phyloP scores from a whole-genome alignment of 2,797 vertebrate species.

The Florisuga fusca region DNA sequence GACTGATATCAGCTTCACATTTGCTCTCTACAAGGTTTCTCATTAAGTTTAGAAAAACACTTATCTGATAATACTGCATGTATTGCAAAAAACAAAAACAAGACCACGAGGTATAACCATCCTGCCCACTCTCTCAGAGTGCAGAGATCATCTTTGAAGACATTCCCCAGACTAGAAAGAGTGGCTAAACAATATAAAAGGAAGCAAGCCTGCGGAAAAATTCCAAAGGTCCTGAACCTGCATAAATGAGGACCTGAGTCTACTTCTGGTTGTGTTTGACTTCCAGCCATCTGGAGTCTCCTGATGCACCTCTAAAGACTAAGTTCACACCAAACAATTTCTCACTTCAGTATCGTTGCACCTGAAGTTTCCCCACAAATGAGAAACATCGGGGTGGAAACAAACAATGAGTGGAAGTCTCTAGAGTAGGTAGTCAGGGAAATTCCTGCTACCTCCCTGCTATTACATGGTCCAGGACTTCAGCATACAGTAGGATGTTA shows the following conservation, averaged over 20 bases:
- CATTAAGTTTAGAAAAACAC: not conserved
- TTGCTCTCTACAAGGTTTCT: not conserved
- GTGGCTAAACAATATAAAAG: not conserved
- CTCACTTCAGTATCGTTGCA: not conserved
- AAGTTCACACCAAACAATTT: not conserved
- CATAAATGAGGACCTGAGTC: not conserved
- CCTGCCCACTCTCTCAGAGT: not conserved
- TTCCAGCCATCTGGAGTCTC: not conserved
- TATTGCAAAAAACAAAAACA: not conserved
- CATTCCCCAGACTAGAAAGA: not conserved
- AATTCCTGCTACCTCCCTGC: not conserved
- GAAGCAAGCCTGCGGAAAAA: not conserved
- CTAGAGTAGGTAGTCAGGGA: not conserved
- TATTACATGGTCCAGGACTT: not conserved
- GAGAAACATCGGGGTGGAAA: not conserved
- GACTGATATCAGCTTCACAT: not conserved
- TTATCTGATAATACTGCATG: not conserved
- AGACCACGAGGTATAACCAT: not conserved
- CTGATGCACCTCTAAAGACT: not conserved
- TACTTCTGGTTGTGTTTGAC: not conserved
- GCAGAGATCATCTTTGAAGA: not conserved
- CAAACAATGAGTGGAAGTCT: accelerated
- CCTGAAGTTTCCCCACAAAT: not conserved
- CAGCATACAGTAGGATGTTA: not conserved
- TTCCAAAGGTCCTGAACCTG: not conserved